A percentile compares a stretch with the other conserved stretches of the same genome.
Evolutionary conservation across 2,888 invertebrate species (phyloP).

Genomic region (Caenorhabditis afra): DNA sequence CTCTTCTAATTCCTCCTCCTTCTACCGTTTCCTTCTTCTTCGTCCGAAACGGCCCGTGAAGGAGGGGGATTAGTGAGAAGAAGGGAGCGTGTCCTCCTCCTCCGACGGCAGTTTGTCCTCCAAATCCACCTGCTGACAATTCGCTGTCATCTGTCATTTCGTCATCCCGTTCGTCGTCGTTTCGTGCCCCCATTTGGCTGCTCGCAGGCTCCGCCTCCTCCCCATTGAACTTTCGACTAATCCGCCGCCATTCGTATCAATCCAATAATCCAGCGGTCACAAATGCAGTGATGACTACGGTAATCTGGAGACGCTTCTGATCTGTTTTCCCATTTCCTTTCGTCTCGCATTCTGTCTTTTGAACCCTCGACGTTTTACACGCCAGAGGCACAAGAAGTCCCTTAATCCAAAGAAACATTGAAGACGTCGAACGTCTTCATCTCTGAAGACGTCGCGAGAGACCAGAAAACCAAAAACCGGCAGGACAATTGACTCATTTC

Average conservation of each 20-base stretch:
- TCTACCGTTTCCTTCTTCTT: slow-evolving; percentile 23
- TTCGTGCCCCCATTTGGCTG: slow-evolving; percentile 13
- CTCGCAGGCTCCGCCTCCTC: slow-evolving; percentile 12
- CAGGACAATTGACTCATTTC: slow-evolving; percentile 20
- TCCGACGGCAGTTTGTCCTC: slow-evolving; percentile 19
- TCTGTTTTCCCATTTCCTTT: too few species aligned
- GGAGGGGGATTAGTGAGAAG: slow-evolving; percentile 27
- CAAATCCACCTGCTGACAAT: slow-evolving; percentile 36
- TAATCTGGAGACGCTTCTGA: slow-evolving; percentile 24
- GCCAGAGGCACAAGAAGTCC: too few species aligned
- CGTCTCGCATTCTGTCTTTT: slow-evolving; percentile 20
- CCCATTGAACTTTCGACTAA: slow-evolving; percentile 53
- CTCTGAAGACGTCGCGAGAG: slow-evolving; percentile 1
- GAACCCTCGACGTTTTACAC: too few species aligned
- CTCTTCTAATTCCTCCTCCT: background rate
- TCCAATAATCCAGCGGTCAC: background rate
- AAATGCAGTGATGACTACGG: slow-evolving; percentile 45
- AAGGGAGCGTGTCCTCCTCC: background rate
- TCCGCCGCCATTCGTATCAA: slow-evolving; percentile 26
- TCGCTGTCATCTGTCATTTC: slow-evolving; percentile 10
- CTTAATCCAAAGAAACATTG: too few species aligned
- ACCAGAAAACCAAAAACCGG: slow-evolving; percentile 9
- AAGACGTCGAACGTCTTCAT: too few species aligned
- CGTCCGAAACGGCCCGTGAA: too few species aligned
- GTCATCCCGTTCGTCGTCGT: background rate